phyloP scores from a whole-genome alignment of 2,113 vertebrate genomes.

The Oncorhynchus masou region DNA sequence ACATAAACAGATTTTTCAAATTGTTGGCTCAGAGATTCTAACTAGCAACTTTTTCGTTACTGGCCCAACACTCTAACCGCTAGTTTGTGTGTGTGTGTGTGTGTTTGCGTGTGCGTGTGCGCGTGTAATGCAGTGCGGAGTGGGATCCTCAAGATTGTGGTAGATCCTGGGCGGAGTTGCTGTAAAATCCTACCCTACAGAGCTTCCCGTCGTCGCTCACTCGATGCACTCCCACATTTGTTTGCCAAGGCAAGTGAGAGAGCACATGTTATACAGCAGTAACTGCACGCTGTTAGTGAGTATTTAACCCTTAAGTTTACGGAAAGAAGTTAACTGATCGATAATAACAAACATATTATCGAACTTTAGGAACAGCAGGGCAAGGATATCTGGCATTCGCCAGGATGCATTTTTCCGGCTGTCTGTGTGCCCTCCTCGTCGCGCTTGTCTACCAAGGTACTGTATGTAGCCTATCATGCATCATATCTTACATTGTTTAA shows the following conservation, averaged over 20 bases:
- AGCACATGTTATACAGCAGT: constrained; percentile 50
- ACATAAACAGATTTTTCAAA: too few relatives aligned
- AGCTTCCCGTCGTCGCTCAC: constrained; percentile 21
- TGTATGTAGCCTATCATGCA: constrained; percentile 12
- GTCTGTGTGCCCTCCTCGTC: constrained; percentile 45
- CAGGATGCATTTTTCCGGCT: constrained; percentile 70
- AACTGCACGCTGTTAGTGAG: background rate
- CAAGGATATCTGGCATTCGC: constrained; percentile 46
- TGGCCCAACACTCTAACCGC: too few relatives aligned
- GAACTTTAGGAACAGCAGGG: background rate
- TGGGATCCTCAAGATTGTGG: background rate
- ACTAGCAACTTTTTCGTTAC: too few relatives aligned
- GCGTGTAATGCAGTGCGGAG: too few relatives aligned
- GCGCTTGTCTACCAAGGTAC: constrained; percentile 61
- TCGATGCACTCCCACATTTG: constrained; percentile 29
- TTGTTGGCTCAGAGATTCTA: too few relatives aligned
- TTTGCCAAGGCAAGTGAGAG: constrained; percentile 47
- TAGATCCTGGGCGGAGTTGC: constrained; percentile 48
- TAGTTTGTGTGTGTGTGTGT: too few relatives aligned
- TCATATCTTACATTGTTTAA: background rate
- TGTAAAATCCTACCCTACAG: constrained; percentile 28
- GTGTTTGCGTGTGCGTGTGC: too few relatives aligned
- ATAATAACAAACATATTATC: background rate
- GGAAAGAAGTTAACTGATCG: constrained; percentile 15
- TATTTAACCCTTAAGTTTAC: constrained; percentile 4